Evolutionary conservation across 1,140 invertebrate species (phyloP).

Genomic region (Anoplolepis gracilipes): DNA sequence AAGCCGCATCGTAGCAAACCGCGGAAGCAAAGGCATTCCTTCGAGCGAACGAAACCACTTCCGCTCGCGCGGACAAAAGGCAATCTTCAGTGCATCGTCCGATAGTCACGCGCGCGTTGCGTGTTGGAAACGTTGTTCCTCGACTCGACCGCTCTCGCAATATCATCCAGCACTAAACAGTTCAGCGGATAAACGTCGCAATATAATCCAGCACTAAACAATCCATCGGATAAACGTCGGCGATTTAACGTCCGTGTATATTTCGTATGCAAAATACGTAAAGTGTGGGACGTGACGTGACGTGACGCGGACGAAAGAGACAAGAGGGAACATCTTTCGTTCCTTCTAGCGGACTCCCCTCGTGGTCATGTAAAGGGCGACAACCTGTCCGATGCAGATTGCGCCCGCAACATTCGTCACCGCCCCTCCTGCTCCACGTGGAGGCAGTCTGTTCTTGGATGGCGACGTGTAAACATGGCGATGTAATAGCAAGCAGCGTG

Average conservation of each 20-base stretch:
- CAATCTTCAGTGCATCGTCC: constrained; percentile 47
- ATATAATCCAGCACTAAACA: constrained; percentile 65
- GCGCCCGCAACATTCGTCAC: constrained; percentile 71
- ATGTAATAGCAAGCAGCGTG: constrained; percentile 73
- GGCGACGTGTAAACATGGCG: constrained; percentile 74
- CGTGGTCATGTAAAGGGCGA: constrained; percentile 51
- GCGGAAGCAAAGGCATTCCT: constrained; percentile 72
- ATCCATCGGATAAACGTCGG: constrained; percentile 1
- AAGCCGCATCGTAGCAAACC: constrained; percentile 56
- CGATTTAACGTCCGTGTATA: constrained; percentile 19
- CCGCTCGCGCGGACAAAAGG: constrained; percentile 68
- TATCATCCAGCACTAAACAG: constrained; percentile 3
- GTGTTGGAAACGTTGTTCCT: constrained; percentile 23
- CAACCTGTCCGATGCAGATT: constrained; percentile 67
- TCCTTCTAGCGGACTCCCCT: constrained; percentile 8
- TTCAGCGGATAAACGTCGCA: background rate
- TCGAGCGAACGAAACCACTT: constrained; percentile 61
- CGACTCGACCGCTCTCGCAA: background rate
- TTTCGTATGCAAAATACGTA: constrained; percentile 58
- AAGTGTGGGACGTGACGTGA: constrained; percentile 20
- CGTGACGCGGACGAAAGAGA: constrained; percentile 31
- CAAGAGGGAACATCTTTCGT: constrained; percentile 39
- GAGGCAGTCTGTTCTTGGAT: constrained; percentile 23
- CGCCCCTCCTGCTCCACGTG: constrained; percentile 29
- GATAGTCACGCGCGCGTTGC: constrained; percentile 11